phyloP scores from a whole-genome alignment of 2,888 invertebrate genomes.

The Pollenia amentaria region DNA sequence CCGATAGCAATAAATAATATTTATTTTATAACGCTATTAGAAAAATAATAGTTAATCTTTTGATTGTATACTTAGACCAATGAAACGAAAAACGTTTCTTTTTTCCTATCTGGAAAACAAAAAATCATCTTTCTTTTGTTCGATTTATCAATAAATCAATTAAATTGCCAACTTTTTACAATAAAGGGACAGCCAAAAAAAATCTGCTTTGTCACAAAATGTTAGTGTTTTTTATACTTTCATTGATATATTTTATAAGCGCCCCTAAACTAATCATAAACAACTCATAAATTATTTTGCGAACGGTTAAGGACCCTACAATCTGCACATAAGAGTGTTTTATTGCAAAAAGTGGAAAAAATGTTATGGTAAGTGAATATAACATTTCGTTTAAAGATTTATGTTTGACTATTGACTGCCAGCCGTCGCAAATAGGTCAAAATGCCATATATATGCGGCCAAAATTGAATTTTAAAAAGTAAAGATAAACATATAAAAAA shows the following conservation, averaged over 20 bases:
- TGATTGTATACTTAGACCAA: conserved; percentile 14
- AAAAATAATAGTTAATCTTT: conserved; percentile 34
- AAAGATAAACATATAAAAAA: too few relatives aligned
- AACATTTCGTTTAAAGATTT: too few relatives aligned
- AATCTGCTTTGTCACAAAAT: conserved; percentile 43
- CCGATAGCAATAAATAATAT: conserved; percentile 52
- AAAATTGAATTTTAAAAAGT: too few relatives aligned
- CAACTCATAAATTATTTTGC: conserved; percentile 52
- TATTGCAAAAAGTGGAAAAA: too few relatives aligned
- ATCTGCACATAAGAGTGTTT: background rate
- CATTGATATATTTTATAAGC: conserved; percentile 29
- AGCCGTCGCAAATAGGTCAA: too few relatives aligned
- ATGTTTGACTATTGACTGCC: too few relatives aligned
- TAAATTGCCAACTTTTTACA: conserved; percentile 33
- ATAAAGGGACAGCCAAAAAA: background rate
- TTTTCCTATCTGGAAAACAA: conserved; percentile 4
- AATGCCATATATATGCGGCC: too few relatives aligned
- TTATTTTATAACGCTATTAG: conserved; percentile 18
- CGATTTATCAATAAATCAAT: conserved; percentile 45
- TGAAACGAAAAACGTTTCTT: background rate
- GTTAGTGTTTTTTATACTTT: conserved; percentile 25
- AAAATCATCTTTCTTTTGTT: conserved; percentile 15
- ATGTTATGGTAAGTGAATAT: too few relatives aligned
- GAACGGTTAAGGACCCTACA: background rate
- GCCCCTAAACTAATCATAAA: conserved; percentile 55